Conservation (phyloP, 2,888 invertebrate genomes). For the Leptinotarsa rubiginosa region DNA sequence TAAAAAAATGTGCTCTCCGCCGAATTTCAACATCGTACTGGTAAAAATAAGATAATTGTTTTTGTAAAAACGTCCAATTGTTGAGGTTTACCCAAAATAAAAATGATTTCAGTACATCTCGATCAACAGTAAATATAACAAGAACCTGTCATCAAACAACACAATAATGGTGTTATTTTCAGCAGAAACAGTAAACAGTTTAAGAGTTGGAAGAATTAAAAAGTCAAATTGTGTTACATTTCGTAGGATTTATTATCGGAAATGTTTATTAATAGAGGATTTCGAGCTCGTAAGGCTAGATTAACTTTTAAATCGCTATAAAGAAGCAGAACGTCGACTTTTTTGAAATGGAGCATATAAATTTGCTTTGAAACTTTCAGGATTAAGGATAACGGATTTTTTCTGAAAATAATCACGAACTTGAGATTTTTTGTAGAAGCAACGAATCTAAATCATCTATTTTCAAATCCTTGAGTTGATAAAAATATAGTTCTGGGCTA, state of each 20-base stretch:
- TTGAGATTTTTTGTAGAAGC: background rate
- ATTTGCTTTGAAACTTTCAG: conserved; percentile 10
- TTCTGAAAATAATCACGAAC: conserved; percentile 13
- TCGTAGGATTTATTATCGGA: conserved; percentile 32
- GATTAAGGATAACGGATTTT: conserved; percentile 5
- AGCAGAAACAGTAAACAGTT: conserved; percentile 41
- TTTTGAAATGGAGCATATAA: conserved; percentile 13
- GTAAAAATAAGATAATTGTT: conserved; percentile 5
- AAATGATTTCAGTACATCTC: conserved; percentile 3
- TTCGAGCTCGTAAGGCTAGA: conserved; percentile 33
- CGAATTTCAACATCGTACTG: background rate
- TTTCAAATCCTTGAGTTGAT: background rate
- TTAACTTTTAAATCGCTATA: conserved; percentile 26
- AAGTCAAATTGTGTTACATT: conserved; percentile 40
- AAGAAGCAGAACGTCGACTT: conserved; percentile 5
- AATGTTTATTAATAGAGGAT: conserved; percentile 42
- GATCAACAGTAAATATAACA: conserved; percentile 35
- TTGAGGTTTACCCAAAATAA: conserved; percentile 8
- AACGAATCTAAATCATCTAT: background rate
- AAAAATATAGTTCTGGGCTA: too few species aligned
- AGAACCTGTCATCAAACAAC: conserved; percentile 40
- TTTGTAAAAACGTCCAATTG: conserved; percentile 5
- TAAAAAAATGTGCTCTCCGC: background rate
- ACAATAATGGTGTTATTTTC: conserved; percentile 45
- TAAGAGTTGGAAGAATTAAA: conserved; percentile 36